Evolutionary conservation across 2,888 invertebrate genomes (phyloP), one percentile per base, ranked within the genome.

Genomic region (Leptopilina myrica): DNA sequence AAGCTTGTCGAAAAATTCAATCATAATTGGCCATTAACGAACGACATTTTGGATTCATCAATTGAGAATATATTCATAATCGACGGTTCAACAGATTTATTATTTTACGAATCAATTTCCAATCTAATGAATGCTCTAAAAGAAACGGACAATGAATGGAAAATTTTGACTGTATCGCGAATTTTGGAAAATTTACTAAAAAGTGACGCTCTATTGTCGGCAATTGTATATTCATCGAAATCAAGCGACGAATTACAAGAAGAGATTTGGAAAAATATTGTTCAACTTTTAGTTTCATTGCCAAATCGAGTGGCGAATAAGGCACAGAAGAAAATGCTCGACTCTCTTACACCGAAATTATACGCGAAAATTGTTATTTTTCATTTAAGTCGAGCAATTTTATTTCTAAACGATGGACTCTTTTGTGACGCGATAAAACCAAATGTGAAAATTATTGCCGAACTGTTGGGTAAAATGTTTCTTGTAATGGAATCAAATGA

Each of bases 231-330:
- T 33, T 90, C 92, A 46, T 91, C 90, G 49, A 83, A 80, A 14
- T 76, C 87, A 14, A 78, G 88, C 80, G 79, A 87, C 82, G 82
- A 77, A 86, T 87, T 88, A 73, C 85, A 83, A 6, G 83, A 90
- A 14, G 86, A 89, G 62, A 86, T 84, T 43, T 94, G 94, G 93
- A 92, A 93, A 80, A 92, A 92, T 56, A 94, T 93, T 33, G 92
- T 95, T 0, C 95, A 95, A 87, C 86, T 94, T 69, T 86, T 96
- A 76, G 92, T 94, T 8, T 95, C 95, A 2, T 86, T 97, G 76
- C 96, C 97, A 0, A 94, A 93, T 85, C 92, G 95, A 83, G 92
- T 97, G 64, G 95, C 96, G 9, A 97, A 97, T 88, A 93, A 93
- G 85, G 85, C 95, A 46, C 92, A 94, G 81, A 92, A 92, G 1